Evolutionary conservation across 1,140 invertebrate species (phyloP), one percentile per base, ranked within the genome.

Genomic region (Alviniconcha marisindica): DNA sequence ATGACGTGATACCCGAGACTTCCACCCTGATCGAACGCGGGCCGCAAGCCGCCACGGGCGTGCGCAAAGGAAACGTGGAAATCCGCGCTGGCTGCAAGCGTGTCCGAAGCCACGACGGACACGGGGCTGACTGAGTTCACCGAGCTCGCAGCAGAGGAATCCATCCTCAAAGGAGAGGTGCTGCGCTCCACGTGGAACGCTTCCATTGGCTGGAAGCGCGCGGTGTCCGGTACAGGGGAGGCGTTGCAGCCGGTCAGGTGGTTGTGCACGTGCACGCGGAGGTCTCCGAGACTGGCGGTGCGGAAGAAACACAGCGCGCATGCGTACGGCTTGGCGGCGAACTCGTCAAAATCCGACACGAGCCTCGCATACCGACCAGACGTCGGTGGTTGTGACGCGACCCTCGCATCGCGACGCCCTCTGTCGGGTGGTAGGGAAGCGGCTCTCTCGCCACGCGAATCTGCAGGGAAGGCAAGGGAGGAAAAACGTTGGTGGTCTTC

Each of bases 301-400:
- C 88, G 86, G 77, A 77, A 89, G 69, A 89, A 89, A 77, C 88
- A 89, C 28, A 89, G 79, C 33, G 88, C 81, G 78, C 88, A 89
- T 10, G 88, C 88, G 84, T 87, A 89, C 24, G 88, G 88, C 33
- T 83, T 81, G 5, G 56, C 15, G 31, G 87, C 80, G 74, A 89
- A 89, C 71, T 88, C 87, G 24, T 88, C 87, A 79, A 88, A 88
- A 69, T 89, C 86, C 0, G 88, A 89, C 1, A 88, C 84, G 2
- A 89, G 84, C 40, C 81, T 84, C 18, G 87, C 87, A 77, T 83
- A 89, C 31, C 88, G 84, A 12, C 88, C 87, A 2, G 60, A 73
- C 12, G 38, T 2, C 24, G 87, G 88, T 38, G 86, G 84, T 10
- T 85, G 69, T 0, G 44, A 36, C 0, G 76, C 31, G 3, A 86